These are phyloP conservation scores for Staurois parvus DNA, from an alignment of 2,797 vertebrate species.

Conservation along the genomic window DNA sequence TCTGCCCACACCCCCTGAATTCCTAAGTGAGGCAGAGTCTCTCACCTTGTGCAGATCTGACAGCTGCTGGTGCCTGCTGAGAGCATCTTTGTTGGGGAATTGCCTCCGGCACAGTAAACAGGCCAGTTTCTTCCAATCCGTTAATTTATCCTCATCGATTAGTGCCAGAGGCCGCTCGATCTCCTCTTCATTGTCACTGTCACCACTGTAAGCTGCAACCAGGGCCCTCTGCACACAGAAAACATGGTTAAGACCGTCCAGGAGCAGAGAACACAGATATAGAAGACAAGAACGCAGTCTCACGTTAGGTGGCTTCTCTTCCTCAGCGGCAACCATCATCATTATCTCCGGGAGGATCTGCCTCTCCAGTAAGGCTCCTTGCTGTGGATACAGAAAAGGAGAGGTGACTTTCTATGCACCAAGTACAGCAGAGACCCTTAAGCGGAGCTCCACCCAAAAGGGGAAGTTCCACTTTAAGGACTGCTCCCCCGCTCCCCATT, in stretches of 20 bases:
- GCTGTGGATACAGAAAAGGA: constrained; percentile 13
- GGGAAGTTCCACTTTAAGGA: too few species aligned
- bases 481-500: too few species aligned
- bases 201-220: constrained; percentile 96
- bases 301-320: constrained; percentile 89
- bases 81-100: constrained; percentile 93
- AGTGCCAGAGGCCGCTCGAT: constrained; percentile 80
- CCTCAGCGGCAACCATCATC: constrained; percentile 81
- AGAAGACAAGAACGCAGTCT: constrained; percentile 20
- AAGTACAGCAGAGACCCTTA: background rate
- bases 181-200: constrained; percentile 95
- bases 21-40: too few species aligned
- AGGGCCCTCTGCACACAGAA: constrained; percentile 81
- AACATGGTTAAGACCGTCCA: background rate
- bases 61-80: constrained; percentile 93
- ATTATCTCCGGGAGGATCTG: constrained; percentile 86
- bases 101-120: constrained; percentile 96
- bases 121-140: constrained; percentile 96
- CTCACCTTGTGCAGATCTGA: constrained; percentile 97
- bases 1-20: too few species aligned
- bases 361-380: constrained; percentile 86
- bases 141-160: constrained; percentile 86
- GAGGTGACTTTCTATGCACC: background rate
- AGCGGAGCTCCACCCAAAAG: too few species aligned
- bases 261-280: background rate